Base-by-base conservation (phyloP, 1,140 invertebrate genomes). In the Drosophila busckii region DNA sequence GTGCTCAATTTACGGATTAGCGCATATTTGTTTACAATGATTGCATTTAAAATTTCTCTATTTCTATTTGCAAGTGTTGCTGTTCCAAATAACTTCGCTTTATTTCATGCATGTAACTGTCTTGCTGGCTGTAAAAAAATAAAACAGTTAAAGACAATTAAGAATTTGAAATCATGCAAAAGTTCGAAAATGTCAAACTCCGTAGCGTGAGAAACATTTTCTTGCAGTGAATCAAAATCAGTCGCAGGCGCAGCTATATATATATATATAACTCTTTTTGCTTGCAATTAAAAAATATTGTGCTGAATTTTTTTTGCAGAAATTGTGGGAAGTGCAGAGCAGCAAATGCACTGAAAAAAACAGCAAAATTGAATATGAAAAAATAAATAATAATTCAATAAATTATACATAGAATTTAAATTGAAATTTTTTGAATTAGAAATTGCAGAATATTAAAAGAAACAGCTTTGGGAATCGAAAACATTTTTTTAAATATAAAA, bases 81-180 rank as follows among this genome's bases (percentile, higher is more conserved):
- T 28, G 1, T n/a, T n/a, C n/a, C n/a, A n/a, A n/a, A n/a, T n/a
- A n/a, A n/a, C n/a, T n/a, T n/a, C n/a, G n/a, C n/a, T n/a, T n/a
- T n/a, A n/a, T n/a, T n/a, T n/a, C n/a, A n/a, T n/a, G n/a, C n/a
- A n/a, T n/a, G n/a, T n/a, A n/a, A n/a, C n/a, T n/a, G n/a, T n/a
- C n/a, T n/a, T n/a, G n/a, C n/a, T n/a, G n/a, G n/a, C n/a, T n/a
- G 2, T 3, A 35, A 48, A 64, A 75, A 78, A 78, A 73, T 64
- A 73, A 80, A 75, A 73, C 65, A 82, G 75, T 82, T 82, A 82
- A 82, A 40, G 83, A 67, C 75, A 85, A 82, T 85, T 85, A 85
- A 85, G 63, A 71, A 76, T 86, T 70, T 56, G 60, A 86, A 86
- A 86, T 86, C 84, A 86, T 86, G 84, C 84, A 86, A 86, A 86